Evolutionary conservation across 2,888 invertebrate genomes (phyloP).

Genomic region (Cryptosula pallasiana): DNA sequence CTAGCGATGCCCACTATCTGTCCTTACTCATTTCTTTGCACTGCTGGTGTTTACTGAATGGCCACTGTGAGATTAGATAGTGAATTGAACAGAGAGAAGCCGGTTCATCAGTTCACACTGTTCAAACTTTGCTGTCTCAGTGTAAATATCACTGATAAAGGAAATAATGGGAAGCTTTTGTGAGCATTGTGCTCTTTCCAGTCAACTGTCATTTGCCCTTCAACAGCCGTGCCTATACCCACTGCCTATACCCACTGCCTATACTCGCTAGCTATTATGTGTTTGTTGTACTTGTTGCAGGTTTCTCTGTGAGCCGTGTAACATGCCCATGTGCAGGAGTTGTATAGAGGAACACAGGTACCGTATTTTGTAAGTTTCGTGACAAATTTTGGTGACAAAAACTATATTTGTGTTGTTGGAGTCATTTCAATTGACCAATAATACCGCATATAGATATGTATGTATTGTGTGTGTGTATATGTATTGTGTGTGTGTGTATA

Average conservation of each 20-base stretch:
- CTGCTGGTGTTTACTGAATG: not conserved
- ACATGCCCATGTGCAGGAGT: slow-evolving; percentile 18
- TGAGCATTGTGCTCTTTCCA: not conserved
- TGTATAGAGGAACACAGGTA: slow-evolving; percentile 10
- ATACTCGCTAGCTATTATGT: not conserved
- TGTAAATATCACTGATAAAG: slow-evolving; percentile 9
- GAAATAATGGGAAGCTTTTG: not conserved
- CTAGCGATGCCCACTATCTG: not conserved
- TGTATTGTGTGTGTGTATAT: no score
- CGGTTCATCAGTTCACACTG: slow-evolving; percentile 1
- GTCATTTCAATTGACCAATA: no score
- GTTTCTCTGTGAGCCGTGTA: not conserved
- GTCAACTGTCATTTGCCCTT: not conserved
- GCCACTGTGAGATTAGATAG: not conserved
- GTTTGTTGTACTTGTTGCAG: not conserved
- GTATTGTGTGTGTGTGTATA: no score
- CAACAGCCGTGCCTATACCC: not conserved
- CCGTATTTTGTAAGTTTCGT: not conserved
- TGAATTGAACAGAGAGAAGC: not conserved
- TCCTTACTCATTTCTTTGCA: not conserved
- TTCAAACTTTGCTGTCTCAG: slow-evolving; percentile 20
- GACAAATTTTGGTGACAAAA: no score
- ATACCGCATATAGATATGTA: no score
- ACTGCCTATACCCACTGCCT: not conserved
- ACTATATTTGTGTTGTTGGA: no score